Base-by-base conservation (phyloP, 2,888 invertebrate genomes). In the Willowsia nigromaculata region DNA sequence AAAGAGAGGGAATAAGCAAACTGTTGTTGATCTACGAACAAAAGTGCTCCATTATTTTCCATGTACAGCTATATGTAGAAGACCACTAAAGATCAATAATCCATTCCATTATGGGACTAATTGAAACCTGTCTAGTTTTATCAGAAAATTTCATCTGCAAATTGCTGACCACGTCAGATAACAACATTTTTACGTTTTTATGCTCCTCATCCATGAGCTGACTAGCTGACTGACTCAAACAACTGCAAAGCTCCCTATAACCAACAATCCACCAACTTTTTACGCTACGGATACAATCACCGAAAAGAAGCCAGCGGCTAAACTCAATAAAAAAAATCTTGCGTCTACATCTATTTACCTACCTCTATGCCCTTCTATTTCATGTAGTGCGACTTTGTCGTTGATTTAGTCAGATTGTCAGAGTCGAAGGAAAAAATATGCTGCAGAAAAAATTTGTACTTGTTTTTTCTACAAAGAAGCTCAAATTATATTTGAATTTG, bases 21-120 rank as follows among this genome's bases (percentile, higher is more conserved):
- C 43, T 25, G 47, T 30, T 78, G 76, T 68, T 78, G 78, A 80
- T 65, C 78, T 47, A 56, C 40, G 53, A 74, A 85, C 76, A 87
- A 87, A 86, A 81, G 87, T 68, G 59, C 82, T 82, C 68, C 33
- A 53, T 13, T 53, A n/a, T 7, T 53, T 56, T 7, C 56, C 30
- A 65, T 25, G 30, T 30, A 25, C 65, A 25, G 1, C 30, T n/a
- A n/a, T 56, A 1, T n/a, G 56, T 47, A 15, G 2, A 47, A 7
- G 40, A 71, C 59, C 53, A 84, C 85, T 84, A 87, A 62, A 91
- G 91, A 92, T 92, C 92, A 91, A 91, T 92, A 92, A 92, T 92
- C 91, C 90, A 91, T 90, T 91, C 92, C 92, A 92, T 92, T 92
- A 92, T 92, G 91, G 86, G 86, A 90, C 91, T 92, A 92, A 92